Percentiles rank a stretch among this genome's conserved stretches.
phyloP scores from a whole-genome alignment of 2,888 invertebrate genomes.

The Lutraria lutraria region DNA sequence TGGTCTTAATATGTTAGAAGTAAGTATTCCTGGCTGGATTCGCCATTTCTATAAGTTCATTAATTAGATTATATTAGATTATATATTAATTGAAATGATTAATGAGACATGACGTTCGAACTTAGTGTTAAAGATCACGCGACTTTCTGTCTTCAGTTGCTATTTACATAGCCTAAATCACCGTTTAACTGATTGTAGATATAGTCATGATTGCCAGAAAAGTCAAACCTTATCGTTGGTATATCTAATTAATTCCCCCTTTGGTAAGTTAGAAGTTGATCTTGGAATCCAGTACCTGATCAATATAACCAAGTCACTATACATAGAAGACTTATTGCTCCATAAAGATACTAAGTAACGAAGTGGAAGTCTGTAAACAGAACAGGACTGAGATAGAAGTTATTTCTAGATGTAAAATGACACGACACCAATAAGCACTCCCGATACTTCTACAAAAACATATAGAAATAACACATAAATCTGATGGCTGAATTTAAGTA shows the following conservation, averaged over 20 bases:
- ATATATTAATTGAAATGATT: no score
- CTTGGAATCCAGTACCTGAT: neutral
- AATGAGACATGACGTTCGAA: neutral
- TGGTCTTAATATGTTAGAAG: no score
- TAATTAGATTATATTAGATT: no score
- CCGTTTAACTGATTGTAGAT: conserved; percentile 7
- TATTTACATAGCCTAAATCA: neutral
- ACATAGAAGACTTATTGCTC: neutral
- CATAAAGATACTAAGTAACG: neutral
- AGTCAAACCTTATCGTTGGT: conserved; percentile 5
- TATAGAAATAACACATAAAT: no score
- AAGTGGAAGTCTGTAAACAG: neutral
- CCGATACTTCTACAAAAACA: no score
- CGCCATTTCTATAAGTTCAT: no score
- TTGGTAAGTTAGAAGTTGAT: conserved; percentile 10
- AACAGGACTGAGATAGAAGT: neutral
- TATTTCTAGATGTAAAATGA: no score
- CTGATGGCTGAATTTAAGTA: no score
- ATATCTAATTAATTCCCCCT: conserved; percentile 21
- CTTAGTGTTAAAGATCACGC: neutral
- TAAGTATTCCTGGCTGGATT: no score
- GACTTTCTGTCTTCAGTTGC: neutral
- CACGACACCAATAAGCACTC: no score
- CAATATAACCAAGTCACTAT: neutral
- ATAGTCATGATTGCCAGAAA: neutral